Base-by-base conservation (phyloP, 2,888 invertebrate genomes). In the Phengaris alcon region DNA sequence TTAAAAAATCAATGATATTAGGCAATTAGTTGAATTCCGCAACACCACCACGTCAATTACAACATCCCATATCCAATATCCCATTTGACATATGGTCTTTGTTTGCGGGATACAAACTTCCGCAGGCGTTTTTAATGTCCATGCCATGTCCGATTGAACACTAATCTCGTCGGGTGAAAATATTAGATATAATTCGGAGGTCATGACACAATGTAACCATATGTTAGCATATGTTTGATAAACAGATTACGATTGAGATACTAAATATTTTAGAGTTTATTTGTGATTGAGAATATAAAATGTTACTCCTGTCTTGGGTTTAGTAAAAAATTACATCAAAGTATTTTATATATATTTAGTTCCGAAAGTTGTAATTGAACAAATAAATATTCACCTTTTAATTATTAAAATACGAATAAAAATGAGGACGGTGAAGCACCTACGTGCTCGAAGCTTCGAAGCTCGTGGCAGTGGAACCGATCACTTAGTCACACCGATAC, bases 401-500 rank as follows among this genome's bases (percentile, higher is more conserved):
- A 75, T 55, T 55, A 75, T 55, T 55, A 75, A 68, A 55, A 48
- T 15, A 48, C 55, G 48, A 57, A 48, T 54, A 69, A 69, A 69
- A 75, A 46, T 55, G 88, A 88, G 88, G 89, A 87, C 88, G 84
- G 84, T 81, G 84, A 88, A 84, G 88, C 88, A 89, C 90, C 91
- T 91, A 91, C 91, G 92, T 91, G 90, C 87, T 82, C 81, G 79
- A 80, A 80, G 85, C 82, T 84, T 82, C 81, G 79, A 80, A 80
- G 85, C 82, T 84, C 81, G 83, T 86, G 84, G 87, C 86, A 84
- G 87, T 87, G 90, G 85, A 89, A 89, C 92, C 85, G 87, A 93
- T 93, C 85, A 88, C 82, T 92, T 83, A 87, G 91, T 90, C 91
- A 91, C 89, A 88, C 87, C 83, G 86, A 86, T 81, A 88, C 88